These are phyloP conservation scores for Romanogobio albipinnatus DNA, from an alignment of 2,113 vertebrate genomes.

Conservation along the genomic window DNA sequence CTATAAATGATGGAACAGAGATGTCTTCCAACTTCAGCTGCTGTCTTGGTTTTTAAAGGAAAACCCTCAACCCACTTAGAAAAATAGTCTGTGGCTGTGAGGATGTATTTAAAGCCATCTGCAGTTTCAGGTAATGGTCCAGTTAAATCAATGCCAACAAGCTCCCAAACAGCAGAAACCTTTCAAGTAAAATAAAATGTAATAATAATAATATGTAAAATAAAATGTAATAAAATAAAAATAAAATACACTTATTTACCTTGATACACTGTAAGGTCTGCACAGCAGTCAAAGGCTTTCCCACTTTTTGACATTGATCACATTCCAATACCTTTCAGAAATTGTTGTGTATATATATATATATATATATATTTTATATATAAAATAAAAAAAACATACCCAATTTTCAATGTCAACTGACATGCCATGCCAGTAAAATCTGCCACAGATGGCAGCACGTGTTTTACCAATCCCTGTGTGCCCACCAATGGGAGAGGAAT, in stretches of 20 bases:
- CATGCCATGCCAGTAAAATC: constrained; percentile 54
- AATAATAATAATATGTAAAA: neutral
- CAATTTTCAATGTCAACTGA: constrained; percentile 48
- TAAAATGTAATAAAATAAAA: too few relatives aligned
- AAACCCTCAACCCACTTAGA: neutral
- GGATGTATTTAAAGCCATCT: neutral
- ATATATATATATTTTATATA: too few relatives aligned
- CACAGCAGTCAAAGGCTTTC: neutral
- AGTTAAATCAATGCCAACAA: constrained; percentile 9
- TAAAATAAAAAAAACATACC: constrained; percentile 32
- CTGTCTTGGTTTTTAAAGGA: neutral
- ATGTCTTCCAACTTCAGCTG: constrained; percentile 22
- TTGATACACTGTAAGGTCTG: neutral
- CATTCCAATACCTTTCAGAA: neutral
- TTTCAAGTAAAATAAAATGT: neutral
- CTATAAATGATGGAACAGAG: constrained; percentile 41
- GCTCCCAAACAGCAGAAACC: neutral
- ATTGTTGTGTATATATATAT: neutral
- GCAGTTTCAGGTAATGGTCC: neutral
- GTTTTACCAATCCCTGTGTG: constrained; percentile 40
- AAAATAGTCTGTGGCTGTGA: neutral
- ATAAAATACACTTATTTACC: neutral
- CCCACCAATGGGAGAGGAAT: constrained; percentile 40
- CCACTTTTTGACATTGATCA: neutral
- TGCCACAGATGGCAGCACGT: constrained; percentile 17